A percentile compares a stretch with the other conserved stretches of the same genome.
These are phyloP conservation scores for Drosophila seclusa DNA, from an alignment of 2,888 invertebrate genomes.

Conservation along the genomic window DNA sequence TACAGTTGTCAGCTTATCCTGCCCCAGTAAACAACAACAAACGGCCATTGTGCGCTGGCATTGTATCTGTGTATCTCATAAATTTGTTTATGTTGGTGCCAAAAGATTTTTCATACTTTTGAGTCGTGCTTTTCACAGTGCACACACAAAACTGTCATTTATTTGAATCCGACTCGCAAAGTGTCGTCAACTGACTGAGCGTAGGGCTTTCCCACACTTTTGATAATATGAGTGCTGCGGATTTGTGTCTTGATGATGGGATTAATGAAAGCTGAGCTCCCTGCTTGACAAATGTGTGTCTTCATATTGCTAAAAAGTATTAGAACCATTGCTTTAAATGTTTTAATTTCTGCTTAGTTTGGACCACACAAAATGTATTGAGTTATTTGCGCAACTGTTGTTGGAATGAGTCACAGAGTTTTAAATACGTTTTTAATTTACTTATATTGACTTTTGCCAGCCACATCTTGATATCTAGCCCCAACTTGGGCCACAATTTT, in stretches of 20 bases:
- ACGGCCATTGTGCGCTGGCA: conserved; percentile 24
- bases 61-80: conserved; percentile 38
- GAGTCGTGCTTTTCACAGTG: conserved; percentile 36
- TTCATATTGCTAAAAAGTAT: background rate
- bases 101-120: conserved; percentile 43
- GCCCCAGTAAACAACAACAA: conserved; percentile 41
- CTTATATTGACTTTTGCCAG: conserved; percentile 34
- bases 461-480: conserved; percentile 19
- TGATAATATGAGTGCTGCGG: conserved; percentile 54
- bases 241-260: conserved; percentile 22
- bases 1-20: conserved; percentile 51
- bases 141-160: conserved; percentile 50
- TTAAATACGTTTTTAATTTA: conserved; percentile 7
- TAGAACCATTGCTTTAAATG: background rate
- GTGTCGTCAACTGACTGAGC: conserved; percentile 16
- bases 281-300: background rate
- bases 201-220: conserved; percentile 43
- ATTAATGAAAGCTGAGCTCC: conserved; percentile 10
- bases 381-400: conserved; percentile 1
- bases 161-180: conserved; percentile 34
- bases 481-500: conserved; percentile 29
- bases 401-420: conserved; percentile 2
- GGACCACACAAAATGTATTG: background rate
- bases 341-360: background rate
- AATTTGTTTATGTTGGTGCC: conserved; percentile 39